phyloP scores from a whole-genome alignment of 2,113 vertebrate species.

The Dromaius novaehollandiae region DNA sequence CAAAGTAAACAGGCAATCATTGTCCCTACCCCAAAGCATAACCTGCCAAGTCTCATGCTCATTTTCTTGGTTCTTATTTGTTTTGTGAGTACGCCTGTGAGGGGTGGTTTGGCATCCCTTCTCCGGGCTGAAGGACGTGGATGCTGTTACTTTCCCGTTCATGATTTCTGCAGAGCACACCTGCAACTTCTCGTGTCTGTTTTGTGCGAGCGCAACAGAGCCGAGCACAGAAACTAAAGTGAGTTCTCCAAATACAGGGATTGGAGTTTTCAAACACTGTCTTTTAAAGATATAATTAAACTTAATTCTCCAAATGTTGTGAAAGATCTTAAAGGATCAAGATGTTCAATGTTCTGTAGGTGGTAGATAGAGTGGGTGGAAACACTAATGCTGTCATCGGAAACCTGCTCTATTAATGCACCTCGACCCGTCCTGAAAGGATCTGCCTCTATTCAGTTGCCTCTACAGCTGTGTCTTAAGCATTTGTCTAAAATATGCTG shows the following conservation, averaged over 20 bases:
- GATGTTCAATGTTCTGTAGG: neutral
- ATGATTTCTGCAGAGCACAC: neutral
- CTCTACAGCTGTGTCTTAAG: neutral
- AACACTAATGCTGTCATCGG: neutral
- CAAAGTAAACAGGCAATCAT: neutral
- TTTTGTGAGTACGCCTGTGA: neutral
- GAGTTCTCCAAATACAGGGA: neutral
- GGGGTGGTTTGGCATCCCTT: neutral
- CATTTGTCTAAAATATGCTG: neutral
- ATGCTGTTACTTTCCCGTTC: neutral
- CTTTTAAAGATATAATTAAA: constrained; percentile 11
- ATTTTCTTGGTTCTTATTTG: neutral
- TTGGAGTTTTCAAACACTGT: neutral
- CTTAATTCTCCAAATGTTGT: neutral
- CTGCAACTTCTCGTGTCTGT: neutral
- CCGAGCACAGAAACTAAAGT: accelerated
- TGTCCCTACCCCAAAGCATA: neutral
- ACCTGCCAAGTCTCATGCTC: neutral
- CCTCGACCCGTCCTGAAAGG: neutral
- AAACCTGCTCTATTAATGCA: neutral
- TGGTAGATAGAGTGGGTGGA: neutral
- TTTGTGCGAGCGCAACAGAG: neutral
- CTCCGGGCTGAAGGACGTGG: neutral
- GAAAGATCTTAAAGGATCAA: neutral
- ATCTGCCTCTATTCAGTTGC: neutral